Base-by-base conservation (phyloP, 2,888 invertebrate species). In the Scotopteryx bipunctaria region DNA sequence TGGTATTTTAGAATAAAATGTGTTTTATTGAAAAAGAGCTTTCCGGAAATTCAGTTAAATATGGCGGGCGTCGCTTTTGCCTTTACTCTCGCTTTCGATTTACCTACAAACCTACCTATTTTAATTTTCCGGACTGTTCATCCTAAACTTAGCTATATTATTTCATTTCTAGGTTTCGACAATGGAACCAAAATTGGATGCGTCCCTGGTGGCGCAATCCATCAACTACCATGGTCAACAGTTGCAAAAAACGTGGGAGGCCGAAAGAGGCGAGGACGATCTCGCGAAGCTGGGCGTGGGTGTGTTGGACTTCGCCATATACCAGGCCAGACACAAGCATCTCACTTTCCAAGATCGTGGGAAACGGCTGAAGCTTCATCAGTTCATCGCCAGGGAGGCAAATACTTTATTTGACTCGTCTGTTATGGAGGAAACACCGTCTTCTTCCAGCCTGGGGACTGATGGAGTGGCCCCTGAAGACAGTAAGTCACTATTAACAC, bases 221-320 rank as follows among this genome's bases (percentile, higher is more conserved):
- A 87, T 97, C 66, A 95, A 95, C 86, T 97, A 94, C 80, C 97
- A 97, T 90, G 97, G 97, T 1, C 95, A 95, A 71, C 96, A 96
- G 71, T 88, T 97, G 63, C 96, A 95, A 85, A 97, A 96, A 87
- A 93, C 96, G 67, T 96, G 96, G 96, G 96, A 96, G 77, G 93
- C 94, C 17, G 96, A 96, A 76, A 93, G 95, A 69, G 95, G 96
- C 51, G 94, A 95, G 70, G 94, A 93, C 44, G 95, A 96, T 76
- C 85, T 96, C 54, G 69, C 91, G 15, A 93, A 93, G 75, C 82
- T 93, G 58, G 93, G 93, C 48, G 87, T 92, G 32, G 87, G 89
- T 29, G 73, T 83, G 32, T 87, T 95, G 59, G 95, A 94, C 81
- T 96, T 94, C 76, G 93, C 94, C 37, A 92, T 95, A 40, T 96